Percentiles rank a stretch among this genome's conserved stretches.
phyloP scores from a whole-genome alignment of 64 coral and sea anemone genomes.

The Montipora sp. region DNA sequence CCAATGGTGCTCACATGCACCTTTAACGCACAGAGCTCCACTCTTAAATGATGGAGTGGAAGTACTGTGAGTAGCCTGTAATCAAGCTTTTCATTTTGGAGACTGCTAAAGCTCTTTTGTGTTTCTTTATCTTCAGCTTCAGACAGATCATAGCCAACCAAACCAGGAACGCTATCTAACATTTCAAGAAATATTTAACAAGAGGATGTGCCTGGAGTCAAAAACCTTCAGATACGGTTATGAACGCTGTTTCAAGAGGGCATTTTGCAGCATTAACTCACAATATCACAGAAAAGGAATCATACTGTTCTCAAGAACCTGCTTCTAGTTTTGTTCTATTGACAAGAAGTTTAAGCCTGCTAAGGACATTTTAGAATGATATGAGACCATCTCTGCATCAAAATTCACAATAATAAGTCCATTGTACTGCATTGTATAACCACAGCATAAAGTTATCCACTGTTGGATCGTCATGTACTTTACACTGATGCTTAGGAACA shows the following conservation, averaged over 20 bases:
- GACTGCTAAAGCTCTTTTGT: neutral
- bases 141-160: neutral
- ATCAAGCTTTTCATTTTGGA: neutral
- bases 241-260: neutral
- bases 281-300: neutral
- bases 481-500: no score
- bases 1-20: no score
- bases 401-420: neutral
- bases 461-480: no score
- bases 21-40: no score
- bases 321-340: neutral
- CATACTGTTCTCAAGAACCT: neutral
- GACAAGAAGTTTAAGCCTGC: neutral
- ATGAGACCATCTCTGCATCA: neutral
- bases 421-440: neutral
- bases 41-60: no score
- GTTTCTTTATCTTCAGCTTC: neutral
- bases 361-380: neutral
- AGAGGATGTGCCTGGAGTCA: neutral
- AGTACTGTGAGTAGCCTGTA: no score
- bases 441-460: neutral
- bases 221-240: neutral
- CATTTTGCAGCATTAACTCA: neutral
- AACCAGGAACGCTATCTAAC: constrained; percentile 19
- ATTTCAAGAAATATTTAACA: neutral